Evolutionary conservation across 37 sponge, comb jelly and placozoan species (phyloP), one percentile per base, ranked within the genome.

Genomic region (Cladorhizidae sp.): DNA sequence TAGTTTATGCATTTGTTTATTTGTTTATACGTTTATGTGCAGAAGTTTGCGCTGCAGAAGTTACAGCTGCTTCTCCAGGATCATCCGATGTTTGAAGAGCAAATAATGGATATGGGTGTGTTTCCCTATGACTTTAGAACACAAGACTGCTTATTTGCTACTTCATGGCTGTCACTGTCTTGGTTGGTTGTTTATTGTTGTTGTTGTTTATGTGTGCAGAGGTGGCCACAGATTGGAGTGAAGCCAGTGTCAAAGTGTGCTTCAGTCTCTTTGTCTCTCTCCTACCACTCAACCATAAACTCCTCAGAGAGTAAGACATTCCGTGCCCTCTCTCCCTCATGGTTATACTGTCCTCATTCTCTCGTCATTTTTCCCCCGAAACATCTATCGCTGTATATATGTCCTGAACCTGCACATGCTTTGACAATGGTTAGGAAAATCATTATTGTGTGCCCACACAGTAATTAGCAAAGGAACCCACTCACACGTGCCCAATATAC

Each of bases 281-380:
- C 11, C 87, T 98, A 40, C 95, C 99, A 28, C 90, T 92, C 70
- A 98, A 98, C 65, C 93, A 87, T 73, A 86, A 83, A 36, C 81
- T 98, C 59, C 64, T 98, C 12, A 91, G 86, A 80, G 90, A 94
- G 96, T 96, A 72, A 79, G 94, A 28, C 5, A 26, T 26, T 18
- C 61, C 17, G 5, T 12, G 5, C 61, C 61, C 61, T 18, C 58
- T 49, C 61, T 58, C 64, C 62, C 29, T 9, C 49, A 45, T 9
- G 49, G 5, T 9, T 12, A 45, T 45, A 5, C 49, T 45, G n/a
- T n/a, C n/a, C n/a, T n/a, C n/a, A n/a, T n/a, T n/a, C n/a, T n/a
- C n/a, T n/a, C n/a, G n/a, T n/a, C n/a, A n/a, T n/a, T n/a, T n/a
- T n/a, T n/a, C n/a, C n/a, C n/a, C n/a, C n/a, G n/a, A n/a, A n/a